Conservation (phyloP, 1,140 invertebrate species). For the Trichomalopsis sarcophagae region DNA sequence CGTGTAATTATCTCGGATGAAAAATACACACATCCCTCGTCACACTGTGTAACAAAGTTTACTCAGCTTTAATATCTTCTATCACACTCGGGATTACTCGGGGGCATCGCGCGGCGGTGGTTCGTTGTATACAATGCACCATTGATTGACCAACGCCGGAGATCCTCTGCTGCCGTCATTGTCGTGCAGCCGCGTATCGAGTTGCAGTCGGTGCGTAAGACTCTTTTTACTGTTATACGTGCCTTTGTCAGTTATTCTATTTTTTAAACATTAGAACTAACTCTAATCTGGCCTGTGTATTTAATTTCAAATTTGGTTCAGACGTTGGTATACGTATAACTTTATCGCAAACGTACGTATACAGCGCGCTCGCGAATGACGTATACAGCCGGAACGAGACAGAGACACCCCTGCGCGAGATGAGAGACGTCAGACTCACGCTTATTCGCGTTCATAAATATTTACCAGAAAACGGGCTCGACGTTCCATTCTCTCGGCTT, state of each 20-base stretch:
- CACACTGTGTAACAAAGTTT: too few relatives aligned
- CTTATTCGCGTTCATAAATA: slow-evolving; percentile 67
- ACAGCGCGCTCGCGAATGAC: slow-evolving; percentile 38
- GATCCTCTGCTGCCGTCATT: slow-evolving; percentile 63
- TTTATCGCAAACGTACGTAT: background rate
- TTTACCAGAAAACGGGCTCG: slow-evolving; percentile 60
- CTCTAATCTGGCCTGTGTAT: too few relatives aligned
- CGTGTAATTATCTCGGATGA: too few relatives aligned
- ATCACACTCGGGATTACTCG: slow-evolving; percentile 57
- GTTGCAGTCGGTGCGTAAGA: slow-evolving; percentile 38
- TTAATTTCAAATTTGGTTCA: too few relatives aligned
- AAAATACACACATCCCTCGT: too few relatives aligned
- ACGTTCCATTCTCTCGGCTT: slow-evolving; percentile 64
- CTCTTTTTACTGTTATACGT: background rate
- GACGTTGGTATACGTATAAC: background rate
- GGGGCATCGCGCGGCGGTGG: slow-evolving; percentile 60
- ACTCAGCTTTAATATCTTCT: too few relatives aligned
- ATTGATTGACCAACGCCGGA: slow-evolving; percentile 65
- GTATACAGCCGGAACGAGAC: slow-evolving; percentile 25
- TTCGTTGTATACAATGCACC: slow-evolving; percentile 68
- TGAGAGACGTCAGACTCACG: slow-evolving; percentile 56
- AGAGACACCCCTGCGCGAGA: slow-evolving; percentile 42
- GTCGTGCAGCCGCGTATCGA: slow-evolving; percentile 60
- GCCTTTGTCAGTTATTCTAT: background rate
- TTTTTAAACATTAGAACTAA: background rate